Evolutionary conservation across 2,113 vertebrate genomes (phyloP).

Genomic region (Otis tarda): DNA sequence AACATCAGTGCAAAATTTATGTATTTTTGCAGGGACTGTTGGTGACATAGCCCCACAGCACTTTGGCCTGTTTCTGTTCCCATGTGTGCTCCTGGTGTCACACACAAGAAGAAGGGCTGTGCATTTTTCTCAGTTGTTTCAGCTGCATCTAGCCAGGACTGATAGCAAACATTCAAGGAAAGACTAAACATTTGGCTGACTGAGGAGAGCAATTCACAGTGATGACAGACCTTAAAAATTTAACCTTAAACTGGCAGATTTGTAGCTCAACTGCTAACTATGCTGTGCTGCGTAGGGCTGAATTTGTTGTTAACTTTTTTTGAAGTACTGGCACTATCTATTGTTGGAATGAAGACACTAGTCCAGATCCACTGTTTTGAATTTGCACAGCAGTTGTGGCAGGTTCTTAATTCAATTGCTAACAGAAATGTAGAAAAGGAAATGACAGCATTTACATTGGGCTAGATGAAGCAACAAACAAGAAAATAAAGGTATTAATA

Average conservation of each 20-base stretch:
- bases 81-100: accelerated
- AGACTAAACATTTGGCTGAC: background rate
- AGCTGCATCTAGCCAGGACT: background rate
- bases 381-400: background rate
- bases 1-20: background rate
- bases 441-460: background rate
- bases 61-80: accelerated
- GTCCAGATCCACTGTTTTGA: background rate
- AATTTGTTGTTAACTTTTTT: background rate
- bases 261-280: background rate
- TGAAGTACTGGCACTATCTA: background rate
- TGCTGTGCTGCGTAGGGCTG: background rate
- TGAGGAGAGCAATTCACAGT: background rate
- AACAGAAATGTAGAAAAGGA: background rate
- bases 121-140: background rate
- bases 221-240: background rate
- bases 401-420: background rate
- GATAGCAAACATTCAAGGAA: background rate
- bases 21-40: background rate
- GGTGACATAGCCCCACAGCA: accelerated
- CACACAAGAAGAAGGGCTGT: background rate
- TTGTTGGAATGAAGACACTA: background rate
- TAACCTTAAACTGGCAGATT: background rate
- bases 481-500: accelerated
- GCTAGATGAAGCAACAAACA: background rate